Evolutionary conservation across 1,140 invertebrate genomes (phyloP), one percentile per base, ranked within the genome.

Genomic region (Phymastichus coffea): DNA sequence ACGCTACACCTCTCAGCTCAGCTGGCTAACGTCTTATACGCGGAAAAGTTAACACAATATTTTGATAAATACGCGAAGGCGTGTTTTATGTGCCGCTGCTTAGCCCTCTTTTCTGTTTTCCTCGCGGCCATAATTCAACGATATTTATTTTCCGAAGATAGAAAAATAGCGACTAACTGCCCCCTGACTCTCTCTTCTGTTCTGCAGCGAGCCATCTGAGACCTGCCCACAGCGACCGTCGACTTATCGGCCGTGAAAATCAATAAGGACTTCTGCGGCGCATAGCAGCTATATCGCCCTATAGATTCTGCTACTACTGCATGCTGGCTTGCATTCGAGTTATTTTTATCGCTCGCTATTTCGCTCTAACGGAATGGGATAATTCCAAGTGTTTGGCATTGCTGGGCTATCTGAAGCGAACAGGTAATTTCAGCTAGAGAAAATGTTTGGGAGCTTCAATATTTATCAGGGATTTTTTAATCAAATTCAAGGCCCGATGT

Each of bases 1-100:
- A n/a, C n/a, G n/a, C n/a, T n/a, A n/a, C n/a, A n/a, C n/a, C n/a
- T n/a, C n/a, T n/a, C n/a, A n/a, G n/a, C n/a, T n/a, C n/a, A n/a
- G n/a, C n/a, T n/a, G n/a, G n/a, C n/a, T n/a, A 14, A 15, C 37
- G 15, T 9, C 37, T 40, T 40, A 9, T 40, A 14, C 15, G 3
- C 30, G 41, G 17, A 47, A 47, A 54, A 60, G 70, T 70, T 75
- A 73, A 77, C 74, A 75, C 69, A 77, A 79, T 79, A 78, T 79
- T 78, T 79, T 77, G 75, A 79, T 71, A 79, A 78, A 78, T 78
- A 74, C 70, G 72, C 70, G n/a, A 66, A 74, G 70, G 68, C 70
- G 69, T 73, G 70, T 74, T 77, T 71, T 74, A 71, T 69, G 65
- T 68, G 60, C 33, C 30, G 7, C 30, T 8, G 7, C n/a, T n/a